phyloP scores from a whole-genome alignment of 2,888 invertebrate species.

The Psococerastis gibbosa region DNA sequence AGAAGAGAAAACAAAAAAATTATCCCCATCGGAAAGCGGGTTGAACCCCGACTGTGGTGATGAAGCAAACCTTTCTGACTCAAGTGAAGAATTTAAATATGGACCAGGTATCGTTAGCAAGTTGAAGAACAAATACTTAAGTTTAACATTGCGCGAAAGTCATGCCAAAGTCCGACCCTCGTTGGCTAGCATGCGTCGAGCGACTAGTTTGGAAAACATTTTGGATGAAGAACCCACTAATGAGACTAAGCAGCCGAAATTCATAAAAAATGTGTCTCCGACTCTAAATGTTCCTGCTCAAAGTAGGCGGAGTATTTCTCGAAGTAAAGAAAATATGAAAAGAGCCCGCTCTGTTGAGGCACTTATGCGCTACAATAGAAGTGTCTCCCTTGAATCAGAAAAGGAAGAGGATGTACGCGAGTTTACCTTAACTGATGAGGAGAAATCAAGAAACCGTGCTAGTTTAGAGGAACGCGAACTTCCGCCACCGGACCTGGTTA shows the following conservation, averaged over 20 bases:
- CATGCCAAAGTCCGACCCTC: conserved; percentile 41
- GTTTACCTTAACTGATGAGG: neutral
- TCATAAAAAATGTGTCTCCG: conserved; percentile 11
- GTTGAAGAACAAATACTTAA: conserved; percentile 69
- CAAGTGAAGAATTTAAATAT: conserved; percentile 65
- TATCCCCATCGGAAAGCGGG: conserved; percentile 18
- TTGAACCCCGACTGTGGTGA: conserved; percentile 18
- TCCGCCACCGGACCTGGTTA: conserved; percentile 78
- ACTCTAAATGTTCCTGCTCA: conserved; percentile 18
- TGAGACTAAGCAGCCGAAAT: conserved; percentile 17
- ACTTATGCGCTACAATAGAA: conserved; percentile 42
- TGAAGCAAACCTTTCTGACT: conserved; percentile 32
- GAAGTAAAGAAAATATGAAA: conserved; percentile 43
- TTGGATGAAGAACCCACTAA: conserved; percentile 42
- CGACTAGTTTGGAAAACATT: conserved; percentile 68
- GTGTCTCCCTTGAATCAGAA: neutral
- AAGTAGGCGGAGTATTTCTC: conserved; percentile 13
- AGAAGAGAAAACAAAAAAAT: conserved; percentile 17
- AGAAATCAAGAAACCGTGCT: neutral
- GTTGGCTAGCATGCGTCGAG: conserved; percentile 49
- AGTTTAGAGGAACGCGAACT: conserved; percentile 49
- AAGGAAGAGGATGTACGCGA: neutral
- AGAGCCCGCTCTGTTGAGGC: conserved; percentile 75
- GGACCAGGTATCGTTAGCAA: conserved; percentile 84
- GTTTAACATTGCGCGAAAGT: conserved; percentile 61